Evolutionary conservation across 2,113 vertebrate genomes (phyloP).

Genomic region (Solea senegalensis): DNA sequence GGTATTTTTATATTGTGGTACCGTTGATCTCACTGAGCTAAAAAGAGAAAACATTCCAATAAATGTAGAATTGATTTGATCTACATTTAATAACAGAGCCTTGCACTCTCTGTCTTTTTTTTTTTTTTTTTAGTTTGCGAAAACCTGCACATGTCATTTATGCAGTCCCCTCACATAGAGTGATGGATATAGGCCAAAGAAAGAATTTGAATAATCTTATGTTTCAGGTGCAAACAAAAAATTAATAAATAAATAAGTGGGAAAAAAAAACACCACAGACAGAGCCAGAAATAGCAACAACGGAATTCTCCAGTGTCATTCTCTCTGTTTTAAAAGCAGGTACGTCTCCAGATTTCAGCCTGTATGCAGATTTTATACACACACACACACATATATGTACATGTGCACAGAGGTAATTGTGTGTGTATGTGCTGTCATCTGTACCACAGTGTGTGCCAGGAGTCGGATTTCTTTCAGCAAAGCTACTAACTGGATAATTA

Average conservation of each 20-base stretch:
- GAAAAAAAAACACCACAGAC: slow-evolving; percentile 2
- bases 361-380: slow-evolving; percentile 3
- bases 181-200: background rate
- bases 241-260: background rate
- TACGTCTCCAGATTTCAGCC: slow-evolving; percentile 15
- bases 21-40: no score
- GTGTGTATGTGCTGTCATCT: slow-evolving; percentile 48
- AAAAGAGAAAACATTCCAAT: background rate
- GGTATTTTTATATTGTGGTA: background rate
- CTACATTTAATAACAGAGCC: no score
- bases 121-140: background rate
- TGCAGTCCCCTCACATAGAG: background rate
- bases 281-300: background rate
- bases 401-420: slow-evolving; percentile 12
- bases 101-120: no score
- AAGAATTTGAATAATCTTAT: background rate
- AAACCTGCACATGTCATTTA: background rate
- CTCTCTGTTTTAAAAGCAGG: slow-evolving; percentile 12
- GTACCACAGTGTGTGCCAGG: slow-evolving; percentile 47
- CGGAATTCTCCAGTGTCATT: slow-evolving; percentile 3
- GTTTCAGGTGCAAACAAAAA: background rate
- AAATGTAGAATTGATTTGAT: no score
- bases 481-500: slow-evolving; percentile 70
- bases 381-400: no score
- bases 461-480: slow-evolving; percentile 50